Conservation (phyloP, 2,113 vertebrate genomes). For the Amphilophus citrinellus region DNA sequence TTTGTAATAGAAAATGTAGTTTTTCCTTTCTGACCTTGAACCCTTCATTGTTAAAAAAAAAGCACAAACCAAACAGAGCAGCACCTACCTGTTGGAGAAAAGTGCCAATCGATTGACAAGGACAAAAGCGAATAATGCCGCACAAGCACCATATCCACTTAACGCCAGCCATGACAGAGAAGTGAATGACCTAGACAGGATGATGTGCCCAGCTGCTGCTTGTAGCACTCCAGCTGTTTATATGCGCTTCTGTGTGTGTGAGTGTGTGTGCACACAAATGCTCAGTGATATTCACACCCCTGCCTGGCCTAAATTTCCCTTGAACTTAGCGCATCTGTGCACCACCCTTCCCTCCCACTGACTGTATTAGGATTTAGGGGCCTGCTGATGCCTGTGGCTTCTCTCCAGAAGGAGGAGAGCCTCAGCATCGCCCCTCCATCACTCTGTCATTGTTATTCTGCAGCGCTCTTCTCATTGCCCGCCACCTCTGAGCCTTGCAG, state of each 20-base stretch:
- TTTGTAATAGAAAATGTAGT: neutral
- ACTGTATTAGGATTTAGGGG: conserved; percentile 38
- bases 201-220: conserved; percentile 49
- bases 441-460: conserved; percentile 66
- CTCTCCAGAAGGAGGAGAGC: conserved; percentile 42
- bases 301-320: conserved; percentile 59
- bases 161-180: conserved; percentile 53
- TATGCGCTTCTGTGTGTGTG: conserved; percentile 28
- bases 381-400: conserved; percentile 38
- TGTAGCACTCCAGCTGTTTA: conserved; percentile 61
- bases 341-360: conserved; percentile 19
- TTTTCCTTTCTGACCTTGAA: conserved; percentile 43
- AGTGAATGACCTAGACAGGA: conserved; percentile 57
- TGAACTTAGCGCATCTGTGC: conserved; percentile 46
- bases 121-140: conserved; percentile 53
- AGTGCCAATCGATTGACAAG: conserved; percentile 54
- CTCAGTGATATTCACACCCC: conserved; percentile 61
- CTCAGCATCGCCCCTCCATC: conserved; percentile 32
- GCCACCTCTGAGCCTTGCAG: conserved; percentile 46
- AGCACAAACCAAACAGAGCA: neutral
- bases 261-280: conserved; percentile 39
- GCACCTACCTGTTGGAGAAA: conserved; percentile 56
- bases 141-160: conserved; percentile 63
- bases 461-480: conserved; percentile 23
- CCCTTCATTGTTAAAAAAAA: conserved; percentile 7